These are phyloP conservation scores for Pardalotus punctatus DNA, from an alignment of 2,113 vertebrate species.

Conservation along the genomic window DNA sequence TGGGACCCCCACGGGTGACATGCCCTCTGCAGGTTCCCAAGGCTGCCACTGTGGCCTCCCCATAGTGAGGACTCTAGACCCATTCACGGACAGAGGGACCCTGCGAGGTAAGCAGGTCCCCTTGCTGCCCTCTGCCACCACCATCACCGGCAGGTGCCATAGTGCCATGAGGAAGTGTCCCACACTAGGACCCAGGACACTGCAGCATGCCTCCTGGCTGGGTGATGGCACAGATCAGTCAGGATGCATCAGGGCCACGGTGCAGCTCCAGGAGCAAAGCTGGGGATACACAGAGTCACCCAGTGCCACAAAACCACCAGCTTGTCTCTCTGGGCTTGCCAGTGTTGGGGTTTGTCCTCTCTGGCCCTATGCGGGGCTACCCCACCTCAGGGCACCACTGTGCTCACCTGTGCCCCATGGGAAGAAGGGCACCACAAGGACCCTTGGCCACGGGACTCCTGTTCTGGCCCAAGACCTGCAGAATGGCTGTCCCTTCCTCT, in stretches of 20 bases:
- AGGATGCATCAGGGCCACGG: background rate
- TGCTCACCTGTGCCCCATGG: fast-evolving
- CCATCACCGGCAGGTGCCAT: fast-evolving
- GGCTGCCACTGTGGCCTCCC: background rate
- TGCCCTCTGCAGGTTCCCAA: background rate
- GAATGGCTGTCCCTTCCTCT: background rate
- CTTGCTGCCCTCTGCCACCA: background rate
- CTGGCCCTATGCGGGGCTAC: background rate
- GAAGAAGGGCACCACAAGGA: background rate
- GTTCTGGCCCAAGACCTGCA: background rate
- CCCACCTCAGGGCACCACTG: background rate
- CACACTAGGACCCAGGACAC: too few species aligned
- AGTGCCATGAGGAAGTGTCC: background rate
- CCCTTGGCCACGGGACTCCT: background rate
- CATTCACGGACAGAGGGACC: background rate
- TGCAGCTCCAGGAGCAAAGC: background rate
- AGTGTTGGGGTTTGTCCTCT: background rate
- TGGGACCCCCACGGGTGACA: background rate
- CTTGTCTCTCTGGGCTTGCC: background rate
- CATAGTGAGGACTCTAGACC: background rate
- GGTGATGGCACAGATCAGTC: fast-evolving
- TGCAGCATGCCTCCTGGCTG: fast-evolving
- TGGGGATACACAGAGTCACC: background rate
- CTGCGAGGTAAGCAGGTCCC: background rate
- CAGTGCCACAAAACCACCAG: background rate